These are phyloP conservation scores for Bos javanicus DNA, from an alignment of 2,113 vertebrate species.

Conservation along the genomic window DNA sequence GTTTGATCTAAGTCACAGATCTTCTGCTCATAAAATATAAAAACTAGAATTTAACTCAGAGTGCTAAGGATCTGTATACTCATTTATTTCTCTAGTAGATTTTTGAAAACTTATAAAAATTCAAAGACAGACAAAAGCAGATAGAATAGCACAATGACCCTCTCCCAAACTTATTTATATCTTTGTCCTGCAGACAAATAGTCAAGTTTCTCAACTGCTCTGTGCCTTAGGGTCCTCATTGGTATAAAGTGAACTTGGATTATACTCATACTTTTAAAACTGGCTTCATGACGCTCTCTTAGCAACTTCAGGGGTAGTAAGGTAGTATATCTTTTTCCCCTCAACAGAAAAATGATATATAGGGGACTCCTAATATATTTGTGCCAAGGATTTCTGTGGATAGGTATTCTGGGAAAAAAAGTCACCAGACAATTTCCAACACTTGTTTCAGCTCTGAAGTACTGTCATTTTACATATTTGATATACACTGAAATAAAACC, in stretches of 20 bases:
- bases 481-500: not conserved
- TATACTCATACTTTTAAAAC: not conserved
- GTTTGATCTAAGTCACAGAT: not conserved
- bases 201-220: not conserved
- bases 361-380: not conserved
- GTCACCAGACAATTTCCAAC: not conserved
- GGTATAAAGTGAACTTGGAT: not conserved
- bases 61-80: not conserved
- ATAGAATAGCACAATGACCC: not conserved
- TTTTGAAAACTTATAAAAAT: not conserved
- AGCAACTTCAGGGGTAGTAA: not conserved
- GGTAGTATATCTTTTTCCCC: not conserved
- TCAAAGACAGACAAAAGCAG: not conserved
- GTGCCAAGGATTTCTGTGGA: not conserved
- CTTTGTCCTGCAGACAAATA: not conserved
- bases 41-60: not conserved
- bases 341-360: not conserved
- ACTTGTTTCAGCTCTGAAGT: not conserved
- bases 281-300: not conserved
- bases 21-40: not conserved
- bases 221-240: not conserved
- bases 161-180: not conserved
- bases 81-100: not conserved
- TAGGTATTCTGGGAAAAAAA: not conserved
- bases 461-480: not conserved